phyloP scores from a whole-genome alignment of 2,113 vertebrate species.

The Camelus bactrianus region DNA sequence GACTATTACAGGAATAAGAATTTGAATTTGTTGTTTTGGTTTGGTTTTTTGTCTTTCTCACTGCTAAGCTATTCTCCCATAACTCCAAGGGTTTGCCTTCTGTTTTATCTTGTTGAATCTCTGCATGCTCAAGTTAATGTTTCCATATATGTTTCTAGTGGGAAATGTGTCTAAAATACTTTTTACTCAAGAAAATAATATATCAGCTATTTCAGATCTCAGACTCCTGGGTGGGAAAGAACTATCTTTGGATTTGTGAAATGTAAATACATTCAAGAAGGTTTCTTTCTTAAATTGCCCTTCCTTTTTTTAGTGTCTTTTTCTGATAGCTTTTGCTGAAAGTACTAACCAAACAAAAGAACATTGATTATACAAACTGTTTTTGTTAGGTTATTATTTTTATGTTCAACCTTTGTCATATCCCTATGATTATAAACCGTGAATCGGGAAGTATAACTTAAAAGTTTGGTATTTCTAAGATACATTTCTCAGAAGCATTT shows the following conservation, averaged over 20 bases:
- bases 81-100: neutral
- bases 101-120: slow-evolving; percentile 32
- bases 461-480: slow-evolving; percentile 15
- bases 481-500: neutral
- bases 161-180: neutral
- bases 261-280: neutral
- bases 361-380: neutral
- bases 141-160: neutral
- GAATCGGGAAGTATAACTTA: neutral
- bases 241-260: neutral
- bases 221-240: slow-evolving; percentile 1
- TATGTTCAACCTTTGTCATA: neutral
- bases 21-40: neutral
- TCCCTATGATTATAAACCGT: slow-evolving; percentile 4
- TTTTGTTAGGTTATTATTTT: slow-evolving; percentile 45
- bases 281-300: neutral
- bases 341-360: neutral
- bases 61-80: neutral
- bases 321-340: neutral
- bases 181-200: slow-evolving; percentile 34
- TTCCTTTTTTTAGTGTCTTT: neutral
- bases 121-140: slow-evolving; percentile 21
- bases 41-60: neutral
- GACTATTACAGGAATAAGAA: neutral
- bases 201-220: slow-evolving; percentile 17